Percentiles rank a stretch among this genome's conserved stretches.
Evolutionary conservation across 2,888 invertebrate genomes (phyloP).

Genomic region (Hololepta plana): DNA sequence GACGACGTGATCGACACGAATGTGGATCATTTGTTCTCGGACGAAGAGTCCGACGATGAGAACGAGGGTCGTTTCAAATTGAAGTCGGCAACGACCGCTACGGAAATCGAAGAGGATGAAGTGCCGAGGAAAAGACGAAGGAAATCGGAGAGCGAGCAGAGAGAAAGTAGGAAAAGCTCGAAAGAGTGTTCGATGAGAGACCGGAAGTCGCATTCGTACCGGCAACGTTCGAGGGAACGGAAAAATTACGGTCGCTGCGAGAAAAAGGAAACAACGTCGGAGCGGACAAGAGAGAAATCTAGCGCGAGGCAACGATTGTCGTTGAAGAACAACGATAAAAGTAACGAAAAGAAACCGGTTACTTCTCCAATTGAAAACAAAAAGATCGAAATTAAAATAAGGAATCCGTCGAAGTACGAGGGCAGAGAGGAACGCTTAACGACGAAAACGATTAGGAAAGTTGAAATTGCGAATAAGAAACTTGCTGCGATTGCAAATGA

Average conservation of each 20-base stretch:
- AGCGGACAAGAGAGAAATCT: too few species aligned
- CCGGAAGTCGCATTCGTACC: too few species aligned
- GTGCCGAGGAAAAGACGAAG: too few species aligned
- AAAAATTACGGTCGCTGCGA: too few species aligned
- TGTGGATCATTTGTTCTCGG: slow-evolving; percentile 23
- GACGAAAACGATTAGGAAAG: slow-evolving; percentile 1
- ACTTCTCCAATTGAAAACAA: slow-evolving; percentile 14
- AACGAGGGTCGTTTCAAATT: slow-evolving; percentile 25
- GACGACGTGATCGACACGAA: slow-evolving; percentile 17
- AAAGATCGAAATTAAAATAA: slow-evolving; percentile 24
- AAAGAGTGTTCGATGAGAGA: too few species aligned
- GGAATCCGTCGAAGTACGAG: slow-evolving; percentile 23
- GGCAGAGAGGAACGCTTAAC: slow-evolving; percentile 3
- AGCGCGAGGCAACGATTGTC: too few species aligned
- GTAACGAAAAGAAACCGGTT: slow-evolving; percentile 9
- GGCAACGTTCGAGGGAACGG: too few species aligned
- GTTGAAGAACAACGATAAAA: too few species aligned
- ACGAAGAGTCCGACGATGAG: slow-evolving; percentile 25
- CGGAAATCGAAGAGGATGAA: slow-evolving; percentile 5
- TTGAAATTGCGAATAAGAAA: slow-evolving; percentile 6
- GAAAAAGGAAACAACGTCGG: too few species aligned
- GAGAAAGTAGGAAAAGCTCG: too few species aligned
- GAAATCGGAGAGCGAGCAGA: too few species aligned
- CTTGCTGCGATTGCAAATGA: slow-evolving; percentile 8
- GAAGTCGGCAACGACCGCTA: slow-evolving; percentile 7